Conservation (phyloP, 1,140 invertebrate genomes). For the Gonioctena quinquepunctata region DNA sequence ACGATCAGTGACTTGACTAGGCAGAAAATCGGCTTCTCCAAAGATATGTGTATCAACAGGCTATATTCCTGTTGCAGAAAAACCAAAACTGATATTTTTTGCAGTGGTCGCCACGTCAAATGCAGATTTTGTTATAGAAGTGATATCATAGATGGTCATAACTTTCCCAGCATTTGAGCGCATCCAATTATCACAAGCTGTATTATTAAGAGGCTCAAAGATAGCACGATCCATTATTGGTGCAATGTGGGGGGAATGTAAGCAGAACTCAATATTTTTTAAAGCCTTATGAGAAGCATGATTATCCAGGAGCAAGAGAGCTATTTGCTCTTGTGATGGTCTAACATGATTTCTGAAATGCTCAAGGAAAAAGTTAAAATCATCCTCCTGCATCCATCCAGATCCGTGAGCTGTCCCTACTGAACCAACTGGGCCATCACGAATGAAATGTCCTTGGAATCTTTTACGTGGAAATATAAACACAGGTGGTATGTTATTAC, state of each 20-base stretch:
- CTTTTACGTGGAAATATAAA: not conserved
- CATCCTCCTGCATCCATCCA: not conserved
- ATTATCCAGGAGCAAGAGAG: slow-evolving; percentile 32
- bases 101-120: slow-evolving; percentile 20
- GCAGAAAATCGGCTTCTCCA: slow-evolving; percentile 11
- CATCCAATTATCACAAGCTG: slow-evolving; percentile 54
- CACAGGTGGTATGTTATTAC: not conserved
- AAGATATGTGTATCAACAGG: slow-evolving; percentile 8
- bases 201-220: not conserved
- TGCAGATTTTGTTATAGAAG: slow-evolving; percentile 50
- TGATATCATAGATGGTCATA: slow-evolving; percentile 57
- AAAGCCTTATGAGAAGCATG: not conserved
- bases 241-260: not conserved
- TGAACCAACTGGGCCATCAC: not conserved
- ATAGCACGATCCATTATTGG: not conserved
- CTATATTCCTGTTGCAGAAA: slow-evolving; percentile 8
- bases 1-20: slow-evolving; percentile 14
- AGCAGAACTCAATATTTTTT: slow-evolving; percentile 32
- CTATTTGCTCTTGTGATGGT: slow-evolving; percentile 47
- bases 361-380: slow-evolving; percentile 23
- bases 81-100: slow-evolving; percentile 5
- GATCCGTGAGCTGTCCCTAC: not conserved
- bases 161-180: slow-evolving; percentile 45
- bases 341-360: slow-evolving; percentile 48
- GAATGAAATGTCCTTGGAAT: not conserved